Conservation (phyloP, 2,797 vertebrate genomes). For the Pipistrellus kuhlii region DNA sequence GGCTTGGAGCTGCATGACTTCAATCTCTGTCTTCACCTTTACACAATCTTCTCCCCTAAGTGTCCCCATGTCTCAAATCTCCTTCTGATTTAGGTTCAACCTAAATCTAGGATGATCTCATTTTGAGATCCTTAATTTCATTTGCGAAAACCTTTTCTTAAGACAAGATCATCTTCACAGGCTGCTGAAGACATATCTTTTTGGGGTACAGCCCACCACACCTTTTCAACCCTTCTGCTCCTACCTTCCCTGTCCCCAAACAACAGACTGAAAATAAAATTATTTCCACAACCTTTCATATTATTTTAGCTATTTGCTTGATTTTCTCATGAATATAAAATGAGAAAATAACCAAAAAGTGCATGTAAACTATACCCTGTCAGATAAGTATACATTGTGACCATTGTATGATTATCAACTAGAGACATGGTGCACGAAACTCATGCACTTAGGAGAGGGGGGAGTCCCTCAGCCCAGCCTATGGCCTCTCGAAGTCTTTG, state of each 20-base stretch:
- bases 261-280: conserved; percentile 52
- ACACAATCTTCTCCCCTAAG: background rate
- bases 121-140: background rate
- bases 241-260: background rate
- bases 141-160: background rate
- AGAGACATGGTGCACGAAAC: too few species aligned
- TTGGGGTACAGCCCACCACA: background rate
- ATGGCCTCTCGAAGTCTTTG: too few species aligned
- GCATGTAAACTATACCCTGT: conserved; percentile 70
- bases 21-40: background rate
- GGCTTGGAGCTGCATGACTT: background rate
- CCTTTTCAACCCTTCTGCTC: background rate
- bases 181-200: background rate
- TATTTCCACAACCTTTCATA: conserved; percentile 22
- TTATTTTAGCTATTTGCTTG: background rate
- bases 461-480: too few species aligned
- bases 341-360: conserved; percentile 47
- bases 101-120: conserved; percentile 22
- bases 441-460: too few species aligned
- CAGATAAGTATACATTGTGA: conserved; percentile 62
- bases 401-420: conserved; percentile 25
- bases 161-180: background rate
- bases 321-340: conserved; percentile 4
- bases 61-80: background rate
- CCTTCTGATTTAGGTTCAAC: background rate